Evolutionary conservation across 2,797 vertebrate species (phyloP).

Genomic region (Menidia menidia): DNA sequence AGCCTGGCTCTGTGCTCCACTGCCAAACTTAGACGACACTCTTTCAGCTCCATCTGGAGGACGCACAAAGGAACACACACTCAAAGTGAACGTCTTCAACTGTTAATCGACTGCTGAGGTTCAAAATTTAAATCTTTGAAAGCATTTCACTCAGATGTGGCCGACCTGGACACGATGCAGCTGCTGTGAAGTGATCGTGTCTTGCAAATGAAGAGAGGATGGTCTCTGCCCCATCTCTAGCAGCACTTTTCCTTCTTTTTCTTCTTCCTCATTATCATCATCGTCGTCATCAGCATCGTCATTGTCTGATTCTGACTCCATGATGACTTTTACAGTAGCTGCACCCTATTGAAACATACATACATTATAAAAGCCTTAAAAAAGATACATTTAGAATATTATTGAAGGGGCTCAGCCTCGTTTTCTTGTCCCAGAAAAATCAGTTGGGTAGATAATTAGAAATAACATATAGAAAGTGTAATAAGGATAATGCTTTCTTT

Average conservation of each 20-base stretch:
- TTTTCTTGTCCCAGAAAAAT: background rate
- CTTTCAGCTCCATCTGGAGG: slow-evolving; percentile 88
- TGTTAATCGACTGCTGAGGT: background rate
- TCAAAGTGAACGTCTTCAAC: background rate
- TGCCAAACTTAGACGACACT: slow-evolving; percentile 86
- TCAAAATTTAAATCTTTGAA: background rate
- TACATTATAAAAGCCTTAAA: background rate
- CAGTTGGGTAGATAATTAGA: background rate
- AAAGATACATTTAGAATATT: background rate
- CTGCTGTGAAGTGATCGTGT: slow-evolving; percentile 53
- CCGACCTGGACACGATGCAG: slow-evolving; percentile 68
- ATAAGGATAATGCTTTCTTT: no score
- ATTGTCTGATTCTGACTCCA: slow-evolving; percentile 74
- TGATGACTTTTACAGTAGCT: slow-evolving; percentile 69
- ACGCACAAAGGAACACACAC: slow-evolving; percentile 3
- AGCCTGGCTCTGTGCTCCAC: slow-evolving; percentile 89
- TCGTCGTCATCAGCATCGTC: slow-evolving; percentile 41
- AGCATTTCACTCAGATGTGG: background rate
- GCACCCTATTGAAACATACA: slow-evolving; percentile 63
- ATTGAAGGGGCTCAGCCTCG: background rate
- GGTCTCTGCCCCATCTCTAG: slow-evolving; percentile 43
- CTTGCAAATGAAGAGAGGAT: slow-evolving; percentile 33
- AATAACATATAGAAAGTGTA: background rate
- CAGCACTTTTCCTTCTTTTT: slow-evolving; percentile 45
- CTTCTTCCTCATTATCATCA: slow-evolving; percentile 29